phyloP scores from a whole-genome alignment of 2,797 vertebrate species.

The Lepus townsendii region DNA sequence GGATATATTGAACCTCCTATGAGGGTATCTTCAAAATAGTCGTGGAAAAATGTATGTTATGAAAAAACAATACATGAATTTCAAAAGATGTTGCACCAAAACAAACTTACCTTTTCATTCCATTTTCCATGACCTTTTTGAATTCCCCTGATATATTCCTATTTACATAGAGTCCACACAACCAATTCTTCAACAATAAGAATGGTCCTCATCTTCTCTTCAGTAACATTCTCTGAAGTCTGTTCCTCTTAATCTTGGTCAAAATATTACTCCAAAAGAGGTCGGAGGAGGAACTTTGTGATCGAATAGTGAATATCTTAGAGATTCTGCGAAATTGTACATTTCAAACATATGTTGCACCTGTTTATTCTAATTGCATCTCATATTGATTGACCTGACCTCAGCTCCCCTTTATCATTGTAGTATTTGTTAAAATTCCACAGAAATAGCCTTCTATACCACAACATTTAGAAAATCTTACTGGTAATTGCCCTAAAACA shows the following conservation, averaged over 20 bases:
- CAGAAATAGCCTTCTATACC: background rate
- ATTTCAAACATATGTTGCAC: background rate
- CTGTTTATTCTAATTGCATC: background rate
- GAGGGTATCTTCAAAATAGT: no score
- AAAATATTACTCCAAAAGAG: background rate
- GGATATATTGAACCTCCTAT: background rate
- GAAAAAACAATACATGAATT: no score
- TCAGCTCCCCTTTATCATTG: background rate
- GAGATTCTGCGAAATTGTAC: background rate
- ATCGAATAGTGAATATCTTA: background rate
- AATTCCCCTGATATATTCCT: background rate
- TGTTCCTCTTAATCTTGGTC: background rate
- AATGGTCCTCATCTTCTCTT: background rate
- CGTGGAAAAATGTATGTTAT: no score
- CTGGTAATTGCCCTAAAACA: background rate
- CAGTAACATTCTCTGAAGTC: background rate
- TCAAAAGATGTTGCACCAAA: no score
- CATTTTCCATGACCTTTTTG: no score
- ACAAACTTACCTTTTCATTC: no score
- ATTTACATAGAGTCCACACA: background rate
- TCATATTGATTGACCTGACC: constrained; percentile 1
- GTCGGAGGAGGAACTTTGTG: no score
- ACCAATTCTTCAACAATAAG: background rate
- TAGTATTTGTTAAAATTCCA: constrained; percentile 8
- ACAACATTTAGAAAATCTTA: background rate